Evolutionary conservation across 2,888 invertebrate genomes (phyloP).

Genomic region (Strigamia crassipes): DNA sequence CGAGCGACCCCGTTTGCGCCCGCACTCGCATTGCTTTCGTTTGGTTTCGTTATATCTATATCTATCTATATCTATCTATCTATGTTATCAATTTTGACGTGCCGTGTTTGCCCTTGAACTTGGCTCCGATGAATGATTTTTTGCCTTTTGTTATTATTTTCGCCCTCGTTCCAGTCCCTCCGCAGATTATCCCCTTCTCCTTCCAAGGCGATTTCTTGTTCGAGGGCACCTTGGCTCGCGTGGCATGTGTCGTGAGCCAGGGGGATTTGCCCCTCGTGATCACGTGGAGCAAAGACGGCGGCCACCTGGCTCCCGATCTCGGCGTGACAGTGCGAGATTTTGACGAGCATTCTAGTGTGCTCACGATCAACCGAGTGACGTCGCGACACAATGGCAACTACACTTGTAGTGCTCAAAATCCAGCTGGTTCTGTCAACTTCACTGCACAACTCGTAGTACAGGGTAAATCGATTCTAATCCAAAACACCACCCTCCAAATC

Average conservation of each 20-base stretch:
- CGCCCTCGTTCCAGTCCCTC: conserved; percentile 47
- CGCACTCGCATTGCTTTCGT: conserved; percentile 14
- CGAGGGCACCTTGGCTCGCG: conserved; percentile 44
- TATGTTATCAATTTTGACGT: not conserved
- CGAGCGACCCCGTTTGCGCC: conserved; percentile 7
- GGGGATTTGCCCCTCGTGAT: conserved; percentile 46
- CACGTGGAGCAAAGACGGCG: conserved; percentile 44
- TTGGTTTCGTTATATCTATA: not conserved
- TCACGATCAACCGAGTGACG: conserved; percentile 46
- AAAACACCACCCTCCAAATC: conserved; percentile 27
- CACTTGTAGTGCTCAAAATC: conserved; percentile 47
- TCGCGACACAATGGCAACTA: conserved; percentile 47
- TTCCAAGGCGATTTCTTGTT: conserved; percentile 46
- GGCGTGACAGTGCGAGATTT: conserved; percentile 45
- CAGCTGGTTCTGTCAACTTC: conserved; percentile 44
- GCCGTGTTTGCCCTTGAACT: not conserved
- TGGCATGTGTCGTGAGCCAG: conserved; percentile 47
- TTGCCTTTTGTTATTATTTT: conserved; percentile 35
- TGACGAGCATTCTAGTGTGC: conserved; percentile 47
- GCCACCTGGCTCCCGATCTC: conserved; percentile 34
- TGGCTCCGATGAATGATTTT: conserved; percentile 33
- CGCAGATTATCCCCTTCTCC: conserved; percentile 46
- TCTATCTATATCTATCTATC: no score
- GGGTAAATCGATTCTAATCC: conserved; percentile 46
- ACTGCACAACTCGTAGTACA: conserved; percentile 45